Evolutionary conservation across 2,888 invertebrate species (phyloP).

Genomic region (Eupithecia tripunctaria): DNA sequence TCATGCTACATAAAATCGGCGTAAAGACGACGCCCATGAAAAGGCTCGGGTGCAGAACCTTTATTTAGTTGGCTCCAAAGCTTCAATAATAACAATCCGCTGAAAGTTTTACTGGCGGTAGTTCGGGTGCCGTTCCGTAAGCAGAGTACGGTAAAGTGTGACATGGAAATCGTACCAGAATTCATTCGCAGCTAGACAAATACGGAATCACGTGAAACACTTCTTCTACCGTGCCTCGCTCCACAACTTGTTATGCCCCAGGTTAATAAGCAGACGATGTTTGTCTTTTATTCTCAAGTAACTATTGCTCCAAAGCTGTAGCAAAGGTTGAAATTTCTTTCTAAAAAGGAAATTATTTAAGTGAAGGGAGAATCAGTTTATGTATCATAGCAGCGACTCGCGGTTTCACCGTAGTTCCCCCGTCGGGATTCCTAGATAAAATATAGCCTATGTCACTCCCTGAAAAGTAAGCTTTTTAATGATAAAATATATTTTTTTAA

Average conservation of each 20-base stretch:
- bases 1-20: constrained; percentile 80
- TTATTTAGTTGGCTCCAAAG: constrained; percentile 76
- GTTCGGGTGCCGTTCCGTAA: constrained; percentile 69
- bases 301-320: neutral
- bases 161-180: constrained; percentile 54
- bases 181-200: constrained; percentile 63
- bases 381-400: too few relatives aligned
- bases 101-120: constrained; percentile 77
- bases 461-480: too few relatives aligned
- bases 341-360: too few relatives aligned
- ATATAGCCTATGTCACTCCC: too few relatives aligned
- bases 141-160: constrained; percentile 63
- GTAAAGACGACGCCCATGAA: constrained; percentile 77
- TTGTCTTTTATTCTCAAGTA: neutral
- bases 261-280: neutral
- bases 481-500: too few relatives aligned
- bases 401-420: too few relatives aligned
- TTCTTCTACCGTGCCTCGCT: constrained; percentile 41
- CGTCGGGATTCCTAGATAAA: too few relatives aligned
- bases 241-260: constrained; percentile 48
- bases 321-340: neutral
- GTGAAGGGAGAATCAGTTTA: too few relatives aligned
- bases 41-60: constrained; percentile 69
- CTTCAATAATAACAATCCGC: constrained; percentile 73
- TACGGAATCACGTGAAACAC: constrained; percentile 49